A percentile compares a stretch with the other conserved stretches of the same genome.
Evolutionary conservation across 2,888 invertebrate genomes (phyloP).

Genomic region (Pimpla rufipes): DNA sequence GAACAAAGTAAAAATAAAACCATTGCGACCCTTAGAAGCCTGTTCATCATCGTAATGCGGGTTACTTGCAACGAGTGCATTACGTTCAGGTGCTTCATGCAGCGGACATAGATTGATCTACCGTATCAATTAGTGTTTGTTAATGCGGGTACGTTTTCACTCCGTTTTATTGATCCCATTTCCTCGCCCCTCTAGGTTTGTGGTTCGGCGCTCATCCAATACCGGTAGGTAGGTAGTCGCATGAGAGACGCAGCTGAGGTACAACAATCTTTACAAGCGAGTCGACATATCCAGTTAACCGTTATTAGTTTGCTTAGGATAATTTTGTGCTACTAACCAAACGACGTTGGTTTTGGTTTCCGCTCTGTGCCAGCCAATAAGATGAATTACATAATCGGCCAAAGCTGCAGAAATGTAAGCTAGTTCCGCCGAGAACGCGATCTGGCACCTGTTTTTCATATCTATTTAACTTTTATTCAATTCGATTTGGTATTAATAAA

Average conservation of each 20-base stretch:
- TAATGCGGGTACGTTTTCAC: conserved; percentile 12
- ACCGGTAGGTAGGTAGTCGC: neutral
- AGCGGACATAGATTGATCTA: conserved; percentile 12
- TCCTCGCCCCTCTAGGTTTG: neutral
- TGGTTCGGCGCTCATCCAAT: neutral
- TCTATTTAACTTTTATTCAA: too few relatives aligned
- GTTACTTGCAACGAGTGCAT: conserved; percentile 65
- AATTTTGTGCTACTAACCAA: too few relatives aligned
- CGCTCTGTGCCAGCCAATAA: too few relatives aligned
- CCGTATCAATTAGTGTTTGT: neutral
- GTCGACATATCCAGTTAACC: too few relatives aligned
- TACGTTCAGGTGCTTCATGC: conserved; percentile 23
- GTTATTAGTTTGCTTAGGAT: too few relatives aligned
- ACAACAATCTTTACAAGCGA: neutral
- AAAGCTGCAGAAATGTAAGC: too few relatives aligned
- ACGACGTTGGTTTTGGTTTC: too few relatives aligned
- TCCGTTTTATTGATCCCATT: conserved; percentile 5
- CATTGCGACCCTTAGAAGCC: neutral
- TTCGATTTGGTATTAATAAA: too few relatives aligned
- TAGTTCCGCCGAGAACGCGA: too few relatives aligned
- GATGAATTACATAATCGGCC: too few relatives aligned
- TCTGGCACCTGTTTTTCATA: too few relatives aligned
- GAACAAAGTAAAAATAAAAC: too few relatives aligned
- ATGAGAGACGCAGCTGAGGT: conserved; percentile 6
- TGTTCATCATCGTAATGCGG: neutral